Evolutionary conservation across 92 coral and sea anemone species (phyloP), one percentile per base, ranked within the genome.

Genomic region (Virgularia gustaviana): DNA sequence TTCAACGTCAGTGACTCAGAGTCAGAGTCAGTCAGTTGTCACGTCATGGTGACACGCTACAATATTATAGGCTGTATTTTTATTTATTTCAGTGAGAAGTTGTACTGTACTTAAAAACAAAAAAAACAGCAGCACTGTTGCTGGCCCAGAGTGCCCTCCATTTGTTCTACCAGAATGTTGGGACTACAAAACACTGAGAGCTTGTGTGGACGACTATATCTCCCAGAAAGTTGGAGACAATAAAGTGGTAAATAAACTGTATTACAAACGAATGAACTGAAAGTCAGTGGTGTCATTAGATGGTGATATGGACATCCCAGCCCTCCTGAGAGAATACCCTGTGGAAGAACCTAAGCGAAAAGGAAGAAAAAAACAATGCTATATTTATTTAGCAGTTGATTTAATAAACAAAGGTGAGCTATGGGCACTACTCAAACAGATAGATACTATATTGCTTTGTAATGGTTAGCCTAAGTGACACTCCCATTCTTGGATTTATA

Each of bases 21-120:
- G 37, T 13, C 13, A 30, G 20, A 24, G 0, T 6, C 63, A 64
- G 52, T 51, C 47, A 55, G 53, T 36, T 20, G 71, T 12, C 9
- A 22, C 47, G 4, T 53, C 36, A 64, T 5, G 47, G 8, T 1
- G 42, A 13, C 13, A 36, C 34, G 22, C 16, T 35, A 39, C 31
- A 23, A 18, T 35, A 41, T 24, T 28, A 4, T 25, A n/a, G 27
- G 49, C 19, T 24, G 8, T 65, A 22, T 32, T 70, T 37, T 22
- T 34, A n/a, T 39, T 45, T 49, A 35, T 55, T 65, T 19, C 36
- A 71, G 87, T 70, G 86, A 76, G 82, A 82, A 52, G 86, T 82
- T 36, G 45, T 65, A 27, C 60, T 83, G 57, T 83, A 32, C 67
- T 29, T 77, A 0, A 29, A 83, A 29, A 39, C 37, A 3, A 62